Evolutionary conservation across 2,888 invertebrate species (phyloP), one percentile per base, ranked within the genome.

Genomic region (Hoplodrina ambigua): DNA sequence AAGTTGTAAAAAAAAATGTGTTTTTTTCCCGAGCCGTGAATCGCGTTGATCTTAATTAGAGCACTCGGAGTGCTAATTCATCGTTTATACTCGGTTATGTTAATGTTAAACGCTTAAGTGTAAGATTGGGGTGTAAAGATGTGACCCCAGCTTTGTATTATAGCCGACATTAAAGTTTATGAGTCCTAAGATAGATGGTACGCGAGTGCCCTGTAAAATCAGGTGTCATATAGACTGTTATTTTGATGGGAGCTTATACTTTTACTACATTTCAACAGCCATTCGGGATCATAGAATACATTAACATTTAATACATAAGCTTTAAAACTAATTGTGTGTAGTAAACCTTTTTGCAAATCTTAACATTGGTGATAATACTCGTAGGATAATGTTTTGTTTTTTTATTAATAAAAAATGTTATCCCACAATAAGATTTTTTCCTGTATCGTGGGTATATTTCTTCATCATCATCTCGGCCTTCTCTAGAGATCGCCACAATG

Each of bases 11-110:
- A 74, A 84, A 82, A 72, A 71, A 62, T 55, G 53, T 58, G 15
- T 72, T 66, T 75, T 77, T 81, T 59, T 67, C 66, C 60, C 30
- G 58, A 64, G 58, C 59, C 50, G 64, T 59, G 74, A 67, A 72
- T 75, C 79, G 59, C 67, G 55, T 76, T 66, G 64, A 80, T 85
- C 85, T 85, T 86, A 89, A 87, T 89, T 87, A 82, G 78, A 63
- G 62, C 57, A 57, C 58, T 69, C 33, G 65, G 60, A 69, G 75
- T 77, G 84, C 84, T 84, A 85, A 86, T 84, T 86, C 84, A 85
- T 86, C 83, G 83, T 80, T 87, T 83, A 82, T 79, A 79, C 83
- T 64, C 78, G 62, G 82, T 85, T 83, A 82, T 82, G 85, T 80
- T 82, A 85, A 87, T 85, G 74, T 80, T 81, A 75, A 82, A 68